Base-by-base conservation (phyloP, 2,113 vertebrate genomes). In the Pachypanchax playfairii region DNA sequence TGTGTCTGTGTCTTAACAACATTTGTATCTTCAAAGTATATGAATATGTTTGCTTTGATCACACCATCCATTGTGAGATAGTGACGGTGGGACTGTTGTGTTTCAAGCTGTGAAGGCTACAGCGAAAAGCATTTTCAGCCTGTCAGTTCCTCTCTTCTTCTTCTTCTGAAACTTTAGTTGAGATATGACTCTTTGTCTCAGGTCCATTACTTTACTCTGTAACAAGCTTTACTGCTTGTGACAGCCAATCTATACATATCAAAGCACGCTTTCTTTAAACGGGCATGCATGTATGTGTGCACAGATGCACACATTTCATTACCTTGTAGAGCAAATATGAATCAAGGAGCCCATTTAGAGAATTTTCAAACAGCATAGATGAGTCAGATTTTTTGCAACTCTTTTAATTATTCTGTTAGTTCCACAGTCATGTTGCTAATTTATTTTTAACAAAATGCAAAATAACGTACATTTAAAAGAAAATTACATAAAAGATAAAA, bases 21-120 rank as follows among this genome's bases (percentile, higher is more conserved):
- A 38, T 39, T 47, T 61, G 76, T 46, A 50, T 50, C 12, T 39
- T 42, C 38, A 48, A 33, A 57, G 25, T 28, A 50, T 71, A 43
- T 47, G 65, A 17, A 60, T 66, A 42, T 65, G 51, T 54, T 21
- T 42, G 59, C 60, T 83, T 75, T 72, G 58, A 75, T 74, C 49
- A 36, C 74, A 64, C 21, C 42, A 51, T 61, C 50, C 31, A 24
- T 25, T 41, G 41, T 41, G 51, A 55, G 61, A 66, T 46, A 39
- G 65, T 65, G 50, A 54, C 48, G 68, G 50, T 29, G 53, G 69
- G 64, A n/a, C 10, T 42, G 47, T 42, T 3, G 43, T 63, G 43
- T 63, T 78, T 75, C 42, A 57, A 57, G 62, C 67, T 71, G 51
- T 35, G 52, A 51, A 22, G 62, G 65, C 71, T 66, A 64, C 36